Conservation (phyloP, 2,797 vertebrate species). For the Hephaestus fuliginosus region DNA sequence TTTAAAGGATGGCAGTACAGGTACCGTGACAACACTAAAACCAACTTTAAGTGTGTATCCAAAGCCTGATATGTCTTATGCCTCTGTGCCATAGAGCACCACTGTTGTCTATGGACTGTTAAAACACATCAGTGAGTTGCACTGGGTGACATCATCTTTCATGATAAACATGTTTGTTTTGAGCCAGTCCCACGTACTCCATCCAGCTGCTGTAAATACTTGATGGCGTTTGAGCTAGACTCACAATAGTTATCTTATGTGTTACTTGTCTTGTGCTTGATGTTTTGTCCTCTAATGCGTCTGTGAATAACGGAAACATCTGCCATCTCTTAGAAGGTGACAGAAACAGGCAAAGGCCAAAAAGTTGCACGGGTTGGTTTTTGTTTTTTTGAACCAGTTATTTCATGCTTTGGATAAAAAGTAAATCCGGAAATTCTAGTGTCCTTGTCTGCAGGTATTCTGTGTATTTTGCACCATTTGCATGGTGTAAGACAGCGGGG, state of each 20-base stretch:
- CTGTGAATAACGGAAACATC: not conserved
- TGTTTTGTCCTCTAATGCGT: not conserved
- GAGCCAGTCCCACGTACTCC: not conserved
- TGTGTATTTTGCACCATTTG: not conserved
- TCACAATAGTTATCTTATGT: too few species aligned
- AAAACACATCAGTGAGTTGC: not conserved
- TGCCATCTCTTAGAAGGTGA: not conserved
- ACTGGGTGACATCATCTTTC: not conserved
- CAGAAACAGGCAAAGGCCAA: not conserved
- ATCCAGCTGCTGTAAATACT: not conserved
- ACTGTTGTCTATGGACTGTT: not conserved
- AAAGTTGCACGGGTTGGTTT: not conserved
- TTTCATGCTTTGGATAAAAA: not conserved
- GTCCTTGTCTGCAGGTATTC: not conserved
- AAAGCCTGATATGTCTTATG: not conserved
- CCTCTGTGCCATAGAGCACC: not conserved
- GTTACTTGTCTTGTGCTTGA: too few species aligned
- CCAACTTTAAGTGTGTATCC: too few species aligned
- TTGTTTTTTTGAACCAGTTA: not conserved
- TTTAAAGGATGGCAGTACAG: not conserved
- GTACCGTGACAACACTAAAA: not conserved
- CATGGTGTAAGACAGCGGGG: not conserved
- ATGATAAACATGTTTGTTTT: conserved; percentile 1
- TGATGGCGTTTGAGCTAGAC: too few species aligned
- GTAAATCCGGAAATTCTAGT: not conserved